A percentile compares a stretch with the other conserved stretches of the same genome.
phyloP scores from a whole-genome alignment of 2,888 invertebrate species.

The Oscheius myriophilus region DNA sequence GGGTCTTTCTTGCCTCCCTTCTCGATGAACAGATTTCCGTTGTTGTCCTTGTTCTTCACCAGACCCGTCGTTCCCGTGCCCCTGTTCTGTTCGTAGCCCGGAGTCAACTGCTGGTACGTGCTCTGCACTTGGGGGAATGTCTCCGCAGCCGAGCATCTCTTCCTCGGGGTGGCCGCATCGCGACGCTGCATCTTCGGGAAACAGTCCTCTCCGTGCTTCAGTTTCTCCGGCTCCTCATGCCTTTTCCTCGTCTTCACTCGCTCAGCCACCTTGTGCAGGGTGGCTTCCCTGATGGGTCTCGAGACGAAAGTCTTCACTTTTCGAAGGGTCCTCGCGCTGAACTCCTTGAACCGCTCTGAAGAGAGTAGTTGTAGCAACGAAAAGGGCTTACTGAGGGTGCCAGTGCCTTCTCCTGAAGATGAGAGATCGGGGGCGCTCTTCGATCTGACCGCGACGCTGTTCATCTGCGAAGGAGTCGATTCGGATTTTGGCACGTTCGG shows the following conservation, averaged over 20 bases:
- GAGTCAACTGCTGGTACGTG: neutral
- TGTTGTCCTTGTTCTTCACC: slow-evolving; percentile 21
- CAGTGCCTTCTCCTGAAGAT: too few species aligned
- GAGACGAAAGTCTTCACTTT: slow-evolving; percentile 27
- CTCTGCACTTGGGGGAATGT: neutral
- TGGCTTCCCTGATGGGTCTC: slow-evolving; percentile 18
- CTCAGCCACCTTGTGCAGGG: slow-evolving; percentile 15
- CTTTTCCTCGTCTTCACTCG: slow-evolving; percentile 9
- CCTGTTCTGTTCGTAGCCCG: neutral
- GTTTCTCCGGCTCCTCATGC: neutral
- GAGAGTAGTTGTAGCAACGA: neutral
- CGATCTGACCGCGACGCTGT: too few species aligned
- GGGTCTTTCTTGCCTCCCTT: neutral
- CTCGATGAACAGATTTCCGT: slow-evolving; percentile 12
- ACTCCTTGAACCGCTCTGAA: slow-evolving; percentile 9
- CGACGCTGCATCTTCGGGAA: slow-evolving; percentile 16
- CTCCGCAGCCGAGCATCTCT: neutral
- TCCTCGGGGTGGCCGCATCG: neutral
- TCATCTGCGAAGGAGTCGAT: too few species aligned
- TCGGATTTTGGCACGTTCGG: too few species aligned
- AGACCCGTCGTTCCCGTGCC: neutral
- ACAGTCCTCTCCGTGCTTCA: slow-evolving; percentile 21
- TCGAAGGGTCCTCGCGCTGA: slow-evolving; percentile 12
- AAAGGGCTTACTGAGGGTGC: too few species aligned
- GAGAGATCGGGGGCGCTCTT: too few species aligned